Percentiles rank a stretch among this genome's conserved stretches.
phyloP scores from a whole-genome alignment of 1,140 invertebrate species.

The Lordiphosa collinella region DNA sequence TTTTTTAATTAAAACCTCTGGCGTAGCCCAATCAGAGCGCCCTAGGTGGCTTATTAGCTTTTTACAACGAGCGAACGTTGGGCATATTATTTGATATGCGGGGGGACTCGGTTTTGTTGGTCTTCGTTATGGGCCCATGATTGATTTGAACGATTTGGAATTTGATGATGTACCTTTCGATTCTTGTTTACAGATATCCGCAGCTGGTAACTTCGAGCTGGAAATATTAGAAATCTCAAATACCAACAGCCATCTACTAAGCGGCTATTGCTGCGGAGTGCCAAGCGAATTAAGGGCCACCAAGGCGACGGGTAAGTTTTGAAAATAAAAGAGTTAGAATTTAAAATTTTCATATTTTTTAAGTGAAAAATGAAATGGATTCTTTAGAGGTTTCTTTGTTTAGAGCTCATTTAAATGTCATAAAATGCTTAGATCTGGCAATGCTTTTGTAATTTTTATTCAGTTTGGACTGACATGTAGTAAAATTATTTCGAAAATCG shows the following conservation, averaged over 20 bases:
- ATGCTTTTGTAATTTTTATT: no score
- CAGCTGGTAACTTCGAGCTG: constrained; percentile 92
- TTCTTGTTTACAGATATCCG: constrained; percentile 69
- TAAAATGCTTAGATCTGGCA: no score
- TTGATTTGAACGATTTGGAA: constrained; percentile 69
- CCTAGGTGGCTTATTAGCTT: constrained; percentile 78
- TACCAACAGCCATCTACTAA: constrained; percentile 88
- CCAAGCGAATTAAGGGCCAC: constrained; percentile 80
- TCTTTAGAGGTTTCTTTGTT: no score
- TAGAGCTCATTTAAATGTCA: no score
- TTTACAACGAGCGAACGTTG: constrained; percentile 62
- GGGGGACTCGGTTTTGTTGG: constrained; percentile 10
- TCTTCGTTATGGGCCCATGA: constrained; percentile 60
- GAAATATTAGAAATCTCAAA: constrained; percentile 94
- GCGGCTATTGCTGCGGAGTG: constrained; percentile 90
- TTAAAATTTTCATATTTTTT: no score
- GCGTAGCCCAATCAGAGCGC: constrained; percentile 73
- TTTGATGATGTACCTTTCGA: constrained; percentile 54
- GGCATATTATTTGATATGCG: constrained; percentile 60
- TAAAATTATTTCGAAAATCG: no score
- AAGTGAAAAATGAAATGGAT: no score
- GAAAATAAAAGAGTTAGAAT: no score
- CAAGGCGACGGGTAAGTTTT: constrained; percentile 79
- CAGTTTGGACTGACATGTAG: no score
- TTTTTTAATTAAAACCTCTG: constrained; percentile 75